These are phyloP conservation scores for Hetaerina titia DNA, from an alignment of 2,888 invertebrate genomes.

Conservation along the genomic window DNA sequence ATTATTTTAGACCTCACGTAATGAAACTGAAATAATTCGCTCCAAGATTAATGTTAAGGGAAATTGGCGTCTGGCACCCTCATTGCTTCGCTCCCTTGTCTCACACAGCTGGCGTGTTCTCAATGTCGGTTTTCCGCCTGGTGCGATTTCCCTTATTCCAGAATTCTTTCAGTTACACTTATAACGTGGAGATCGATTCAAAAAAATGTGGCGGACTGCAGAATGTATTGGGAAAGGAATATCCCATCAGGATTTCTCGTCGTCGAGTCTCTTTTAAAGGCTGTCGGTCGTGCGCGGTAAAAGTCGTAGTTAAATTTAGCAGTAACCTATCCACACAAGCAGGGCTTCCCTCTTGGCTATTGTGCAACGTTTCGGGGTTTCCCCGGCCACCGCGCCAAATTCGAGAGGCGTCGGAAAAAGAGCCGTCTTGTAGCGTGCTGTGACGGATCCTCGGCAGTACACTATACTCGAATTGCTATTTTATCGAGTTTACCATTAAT, in stretches of 20 bases:
- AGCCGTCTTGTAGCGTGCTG: neutral
- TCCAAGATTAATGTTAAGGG: too few relatives aligned
- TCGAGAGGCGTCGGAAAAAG: neutral
- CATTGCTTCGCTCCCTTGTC: too few relatives aligned
- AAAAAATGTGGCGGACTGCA: too few relatives aligned
- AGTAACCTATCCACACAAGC: neutral
- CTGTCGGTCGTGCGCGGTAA: neutral
- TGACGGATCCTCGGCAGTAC: too few relatives aligned
- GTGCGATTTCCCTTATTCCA: too few relatives aligned
- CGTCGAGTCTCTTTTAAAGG: neutral
- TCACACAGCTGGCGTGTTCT: too few relatives aligned
- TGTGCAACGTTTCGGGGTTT: neutral
- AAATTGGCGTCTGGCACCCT: too few relatives aligned
- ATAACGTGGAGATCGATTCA: too few relatives aligned
- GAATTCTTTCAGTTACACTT: too few relatives aligned
- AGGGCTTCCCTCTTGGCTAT: neutral
- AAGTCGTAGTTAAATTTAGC: constrained; percentile 8
- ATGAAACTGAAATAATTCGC: too few relatives aligned
- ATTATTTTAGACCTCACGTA: too few relatives aligned
- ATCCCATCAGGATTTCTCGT: neutral
- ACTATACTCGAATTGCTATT: neutral
- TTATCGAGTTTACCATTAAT: neutral
- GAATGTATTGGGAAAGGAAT: neutral
- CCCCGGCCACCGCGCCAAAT: neutral
- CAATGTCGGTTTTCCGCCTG: too few relatives aligned